Evolutionary conservation across 2,113 vertebrate species (phyloP), one percentile per base, ranked within the genome.

Genomic region (Oncorhynchus mykiss): DNA sequence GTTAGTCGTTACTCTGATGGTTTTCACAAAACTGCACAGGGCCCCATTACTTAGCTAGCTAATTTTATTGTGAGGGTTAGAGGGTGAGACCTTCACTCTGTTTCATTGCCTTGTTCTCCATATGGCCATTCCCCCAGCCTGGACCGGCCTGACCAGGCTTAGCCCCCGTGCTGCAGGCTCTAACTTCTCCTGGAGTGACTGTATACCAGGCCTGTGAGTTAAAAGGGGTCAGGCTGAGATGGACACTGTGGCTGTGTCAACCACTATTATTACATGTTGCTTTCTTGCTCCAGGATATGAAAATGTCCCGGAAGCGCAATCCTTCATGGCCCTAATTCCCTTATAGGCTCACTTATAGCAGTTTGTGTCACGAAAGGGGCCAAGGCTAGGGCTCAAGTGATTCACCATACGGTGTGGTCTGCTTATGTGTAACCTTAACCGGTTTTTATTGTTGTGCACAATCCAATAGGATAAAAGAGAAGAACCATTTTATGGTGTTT

Each of bases 231-330:
- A 77, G 71, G 70, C 31, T 80, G 60, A 72, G 71, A 83, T 85
- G 51, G 83, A 87, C 78, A 75, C 62, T 27, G 76, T 4, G 66
- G 49, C 70, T 78, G 70, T 80, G 78, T 84, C 60, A 29, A 75
- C 59, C 69, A 74, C 71, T 86, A 74, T 82, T 74, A 88, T 91
- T 83, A 80, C 77, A 27, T 64, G 54, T 82, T 75, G 70, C 73
- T 85, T 85, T 84, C 84, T 72, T 84, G 81, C 77, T 75, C 60
- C 49, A 78, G 77, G 75, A 80, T 82, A 70, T 78, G 64, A 75
- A 83, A 84, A 81, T 18, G 49, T 14, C 72, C 85, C 73, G 1
- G 31, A 81, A 80, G 77, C 51, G 25, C 71, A 85, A 80, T 78
- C 57, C 72, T 65, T 78, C 62, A 77, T 20, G 71, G 45, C 27